Evolutionary conservation across 2,888 invertebrate genomes (phyloP), one percentile per base, ranked within the genome.

Genomic region (Brachylomia viminalis): DNA sequence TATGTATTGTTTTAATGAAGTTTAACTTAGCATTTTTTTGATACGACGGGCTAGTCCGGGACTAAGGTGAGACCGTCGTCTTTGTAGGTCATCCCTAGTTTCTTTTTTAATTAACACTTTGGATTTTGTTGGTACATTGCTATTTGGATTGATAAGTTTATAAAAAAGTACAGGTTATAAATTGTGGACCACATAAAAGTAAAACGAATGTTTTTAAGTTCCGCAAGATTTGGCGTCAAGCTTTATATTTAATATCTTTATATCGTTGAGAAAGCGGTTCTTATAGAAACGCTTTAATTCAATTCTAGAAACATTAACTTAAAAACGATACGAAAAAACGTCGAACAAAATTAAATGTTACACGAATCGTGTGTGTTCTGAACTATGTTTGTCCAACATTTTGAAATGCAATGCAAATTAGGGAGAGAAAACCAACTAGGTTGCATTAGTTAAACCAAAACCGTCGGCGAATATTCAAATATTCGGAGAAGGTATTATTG

Each of bases 381-480:
- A 33, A 33, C 33, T 17, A 23, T 59, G n/a, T 82, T 76, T 42
- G 13, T 56, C 5, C 27, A 56, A 66, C 42, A 82, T 54, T 69
- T 54, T 13, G 45, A 67, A 66, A 77, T 82, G 69, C 69, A 77
- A 66, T 33, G 23, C 6, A 70, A 77, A 77, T 30, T 45, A 66
- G n/a, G n/a, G n/a, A 20, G n/a, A 20, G 54, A 45, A 33, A 30
- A 13, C 42, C 13, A 72, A 8, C 33, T 10, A 47, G 45, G 33
- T 82, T 69, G 77, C 82, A 69, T 54, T 62, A 49, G 42, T 33
- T 3, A 58, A 58, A 52, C 42, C 7, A 11, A 58, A 79, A 49
- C 52, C 45, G 52, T 42, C 4, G 65, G 58, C 1, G 42, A 59
- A 69, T 82, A 79, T 79, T 82, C 79, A 77, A 77, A 82, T 81